Evolutionary conservation across 2,888 invertebrate genomes (phyloP).

Genomic region (Cyclophora punctaria): DNA sequence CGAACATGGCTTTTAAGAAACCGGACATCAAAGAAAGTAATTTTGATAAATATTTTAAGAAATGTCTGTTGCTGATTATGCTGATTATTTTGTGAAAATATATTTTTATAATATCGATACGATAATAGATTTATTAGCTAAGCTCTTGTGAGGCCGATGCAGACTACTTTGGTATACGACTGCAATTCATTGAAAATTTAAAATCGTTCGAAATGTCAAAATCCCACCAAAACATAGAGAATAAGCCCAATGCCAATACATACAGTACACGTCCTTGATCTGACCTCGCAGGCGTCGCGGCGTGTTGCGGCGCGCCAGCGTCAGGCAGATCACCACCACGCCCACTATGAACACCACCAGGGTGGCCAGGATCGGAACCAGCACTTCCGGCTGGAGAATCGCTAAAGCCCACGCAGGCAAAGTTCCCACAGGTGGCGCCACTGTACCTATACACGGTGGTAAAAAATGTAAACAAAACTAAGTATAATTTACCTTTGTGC

Average conservation of each 20-base stretch:
- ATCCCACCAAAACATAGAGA: too few species aligned
- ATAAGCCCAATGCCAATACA: constrained; percentile 75
- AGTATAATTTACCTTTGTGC: constrained; percentile 82
- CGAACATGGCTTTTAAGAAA: too few species aligned
- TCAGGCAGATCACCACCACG: constrained; percentile 92
- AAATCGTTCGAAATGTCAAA: too few species aligned
- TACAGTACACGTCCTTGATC: constrained; percentile 81
- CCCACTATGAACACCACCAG: constrained; percentile 93
- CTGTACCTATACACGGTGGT: constrained; percentile 78
- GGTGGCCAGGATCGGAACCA: constrained; percentile 92
- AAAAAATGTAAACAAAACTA: constrained; percentile 16
- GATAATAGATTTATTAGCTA: too few species aligned
- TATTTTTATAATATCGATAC: too few species aligned
- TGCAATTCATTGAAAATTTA: too few species aligned
- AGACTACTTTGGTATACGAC: too few species aligned
- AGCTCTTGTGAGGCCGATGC: too few species aligned
- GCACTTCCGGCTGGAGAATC: constrained; percentile 92
- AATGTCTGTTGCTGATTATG: too few species aligned
- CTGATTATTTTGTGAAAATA: too few species aligned
- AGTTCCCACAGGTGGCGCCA: constrained; percentile 84
- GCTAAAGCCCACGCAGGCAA: constrained; percentile 85
- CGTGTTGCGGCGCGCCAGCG: constrained; percentile 87
- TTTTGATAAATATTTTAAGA: too few species aligned
- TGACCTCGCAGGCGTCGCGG: constrained; percentile 88
- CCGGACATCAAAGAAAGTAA: too few species aligned